Conservation (phyloP, 2,888 invertebrate species). For the Prenolepis imparis region DNA sequence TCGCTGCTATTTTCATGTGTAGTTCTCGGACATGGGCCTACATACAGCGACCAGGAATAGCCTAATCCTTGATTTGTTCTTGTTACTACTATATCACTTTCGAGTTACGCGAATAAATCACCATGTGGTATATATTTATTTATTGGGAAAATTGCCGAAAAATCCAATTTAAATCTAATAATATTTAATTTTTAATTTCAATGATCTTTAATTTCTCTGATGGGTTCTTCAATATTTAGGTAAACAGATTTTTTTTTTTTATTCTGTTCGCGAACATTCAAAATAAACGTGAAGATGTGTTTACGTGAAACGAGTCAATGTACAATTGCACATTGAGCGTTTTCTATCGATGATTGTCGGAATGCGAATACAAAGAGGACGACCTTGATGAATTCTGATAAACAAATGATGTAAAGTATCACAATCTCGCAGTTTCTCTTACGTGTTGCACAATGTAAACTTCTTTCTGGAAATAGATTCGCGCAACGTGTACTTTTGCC, state of each 20-base stretch:
- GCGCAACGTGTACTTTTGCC: neutral
- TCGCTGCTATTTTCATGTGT: conserved; percentile 72
- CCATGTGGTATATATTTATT: neutral
- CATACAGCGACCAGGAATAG: conserved; percentile 69
- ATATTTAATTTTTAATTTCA: neutral
- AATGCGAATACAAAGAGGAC: neutral
- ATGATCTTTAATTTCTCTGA: neutral
- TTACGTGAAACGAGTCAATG: neutral
- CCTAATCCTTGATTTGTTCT: conserved; percentile 63
- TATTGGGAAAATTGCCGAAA: neutral
- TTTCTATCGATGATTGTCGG: neutral
- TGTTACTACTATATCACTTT: conserved; percentile 49
- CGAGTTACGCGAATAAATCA: conserved; percentile 11
- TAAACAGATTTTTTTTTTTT: neutral
- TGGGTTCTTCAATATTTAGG: neutral
- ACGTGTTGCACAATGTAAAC: neutral
- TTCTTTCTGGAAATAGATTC: neutral
- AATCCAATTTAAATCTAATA: neutral
- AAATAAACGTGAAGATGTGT: neutral
- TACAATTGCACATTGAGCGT: neutral
- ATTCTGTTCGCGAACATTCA: neutral
- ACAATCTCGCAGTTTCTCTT: neutral
- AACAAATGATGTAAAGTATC: neutral
- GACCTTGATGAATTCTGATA: conserved; percentile 9
- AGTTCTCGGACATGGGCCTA: conserved; percentile 59